Evolutionary conservation across 2,113 vertebrate genomes (phyloP).

Genomic region (Indri indri): DNA sequence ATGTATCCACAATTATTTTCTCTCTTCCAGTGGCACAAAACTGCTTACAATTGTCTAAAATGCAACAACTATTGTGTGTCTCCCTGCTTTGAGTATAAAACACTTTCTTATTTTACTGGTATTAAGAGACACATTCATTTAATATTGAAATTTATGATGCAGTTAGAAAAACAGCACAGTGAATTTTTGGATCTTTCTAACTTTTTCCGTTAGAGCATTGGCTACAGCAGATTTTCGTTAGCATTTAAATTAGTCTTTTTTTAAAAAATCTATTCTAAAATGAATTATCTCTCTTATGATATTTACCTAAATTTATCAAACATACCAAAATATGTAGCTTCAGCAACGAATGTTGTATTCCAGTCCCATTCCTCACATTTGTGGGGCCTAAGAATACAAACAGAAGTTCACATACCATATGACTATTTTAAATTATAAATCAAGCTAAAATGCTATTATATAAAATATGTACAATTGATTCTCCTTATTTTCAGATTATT

Average conservation of each 20-base stretch:
- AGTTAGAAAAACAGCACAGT: slow-evolving; percentile 19
- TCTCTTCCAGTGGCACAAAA: neutral
- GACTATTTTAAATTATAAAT: neutral
- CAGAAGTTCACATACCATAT: neutral
- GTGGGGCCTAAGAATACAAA: neutral
- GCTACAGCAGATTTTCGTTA: slow-evolving; percentile 44
- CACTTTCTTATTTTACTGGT: neutral
- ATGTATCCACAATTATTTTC: neutral
- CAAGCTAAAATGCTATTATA: neutral
- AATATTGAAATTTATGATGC: slow-evolving; percentile 36
- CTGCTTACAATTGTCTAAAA: neutral
- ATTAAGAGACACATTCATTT: slow-evolving; percentile 31
- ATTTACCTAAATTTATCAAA: slow-evolving; percentile 62
- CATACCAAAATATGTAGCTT: slow-evolving; percentile 59
- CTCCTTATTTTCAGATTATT: neutral
- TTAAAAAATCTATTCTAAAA: slow-evolving; percentile 45
- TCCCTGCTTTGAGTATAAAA: neutral
- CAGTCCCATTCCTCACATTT: neutral
- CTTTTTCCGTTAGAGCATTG: slow-evolving; percentile 5
- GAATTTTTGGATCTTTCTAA: slow-evolving; percentile 14
- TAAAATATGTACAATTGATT: neutral
- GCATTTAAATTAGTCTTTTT: slow-evolving; percentile 45
- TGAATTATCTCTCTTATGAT: slow-evolving; percentile 47
- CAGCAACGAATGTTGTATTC: slow-evolving; percentile 25
- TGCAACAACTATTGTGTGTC: neutral